These are phyloP conservation scores for Hemichromis elongatus DNA, from an alignment of 2,113 vertebrate genomes.

Conservation along the genomic window DNA sequence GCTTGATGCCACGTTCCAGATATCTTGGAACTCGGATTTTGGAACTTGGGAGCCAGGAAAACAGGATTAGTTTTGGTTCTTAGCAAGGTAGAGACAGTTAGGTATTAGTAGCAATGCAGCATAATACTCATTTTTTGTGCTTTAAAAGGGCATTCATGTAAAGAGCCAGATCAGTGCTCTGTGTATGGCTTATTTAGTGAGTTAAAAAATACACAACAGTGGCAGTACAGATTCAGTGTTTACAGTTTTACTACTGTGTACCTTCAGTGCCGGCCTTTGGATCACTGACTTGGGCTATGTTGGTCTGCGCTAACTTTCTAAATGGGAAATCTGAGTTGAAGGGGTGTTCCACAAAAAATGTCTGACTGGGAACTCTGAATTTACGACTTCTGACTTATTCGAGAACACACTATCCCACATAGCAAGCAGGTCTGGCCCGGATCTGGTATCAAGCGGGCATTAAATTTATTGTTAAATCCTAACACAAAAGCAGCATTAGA, in stretches of 20 bases:
- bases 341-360: neutral
- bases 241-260: neutral
- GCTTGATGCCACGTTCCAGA: neutral
- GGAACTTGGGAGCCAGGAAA: neutral
- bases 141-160: neutral
- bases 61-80: neutral
- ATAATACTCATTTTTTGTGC: neutral
- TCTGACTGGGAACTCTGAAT: neutral
- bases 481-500: no score
- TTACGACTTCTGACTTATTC: accelerated
- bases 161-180: neutral
- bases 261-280: neutral
- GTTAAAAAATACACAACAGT: neutral
- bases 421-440: no score
- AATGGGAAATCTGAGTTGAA: neutral
- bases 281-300: neutral
- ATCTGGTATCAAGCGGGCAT: no score
- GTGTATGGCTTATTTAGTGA: neutral
- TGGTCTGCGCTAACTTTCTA: neutral
- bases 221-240: neutral
- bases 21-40: neutral
- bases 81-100: neutral
- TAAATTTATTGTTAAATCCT: no score
- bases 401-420: accelerated
- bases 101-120: neutral